Conservation (phyloP, 2,113 vertebrate species). For the Oncorhynchus keta region DNA sequence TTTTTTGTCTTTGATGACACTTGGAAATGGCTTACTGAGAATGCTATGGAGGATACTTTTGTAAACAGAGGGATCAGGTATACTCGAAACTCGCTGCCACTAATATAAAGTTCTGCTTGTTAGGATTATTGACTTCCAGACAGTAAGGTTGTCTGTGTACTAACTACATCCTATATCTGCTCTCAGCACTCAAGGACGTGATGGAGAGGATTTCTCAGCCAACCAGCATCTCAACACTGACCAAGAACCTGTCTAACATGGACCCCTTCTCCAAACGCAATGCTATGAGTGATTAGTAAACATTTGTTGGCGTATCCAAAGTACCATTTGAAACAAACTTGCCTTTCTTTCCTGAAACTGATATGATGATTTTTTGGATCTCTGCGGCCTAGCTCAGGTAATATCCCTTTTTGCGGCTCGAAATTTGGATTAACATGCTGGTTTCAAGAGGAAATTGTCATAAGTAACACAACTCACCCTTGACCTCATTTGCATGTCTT, state of each 20-base stretch:
- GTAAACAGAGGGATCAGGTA: neutral
- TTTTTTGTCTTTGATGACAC: no score
- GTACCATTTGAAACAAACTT: neutral
- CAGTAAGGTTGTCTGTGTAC: no score
- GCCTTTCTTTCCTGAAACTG: no score
- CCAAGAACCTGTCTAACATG: conserved; percentile 75
- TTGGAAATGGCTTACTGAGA: neutral
- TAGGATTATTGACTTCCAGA: no score
- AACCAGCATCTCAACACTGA: conserved; percentile 79
- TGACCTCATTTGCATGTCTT: conserved; percentile 9
- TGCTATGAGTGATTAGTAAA: conserved; percentile 68
- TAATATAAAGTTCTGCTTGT: no score
- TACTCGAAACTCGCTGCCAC: no score
- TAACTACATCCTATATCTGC: neutral
- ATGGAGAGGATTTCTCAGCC: conserved; percentile 57
- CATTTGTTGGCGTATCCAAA: neutral
- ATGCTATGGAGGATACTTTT: neutral
- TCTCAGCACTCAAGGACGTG: conserved; percentile 76
- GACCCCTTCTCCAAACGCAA: conserved; percentile 68
- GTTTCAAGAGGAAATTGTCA: neutral
- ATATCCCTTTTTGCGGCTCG: no score
- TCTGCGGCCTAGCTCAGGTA: no score
- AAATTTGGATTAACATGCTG: neutral
- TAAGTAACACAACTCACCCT: neutral
- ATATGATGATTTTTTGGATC: neutral